These are phyloP conservation scores for Cyanocitta stelleri DNA, from an alignment of 2,113 vertebrate genomes.

Conservation along the genomic window DNA sequence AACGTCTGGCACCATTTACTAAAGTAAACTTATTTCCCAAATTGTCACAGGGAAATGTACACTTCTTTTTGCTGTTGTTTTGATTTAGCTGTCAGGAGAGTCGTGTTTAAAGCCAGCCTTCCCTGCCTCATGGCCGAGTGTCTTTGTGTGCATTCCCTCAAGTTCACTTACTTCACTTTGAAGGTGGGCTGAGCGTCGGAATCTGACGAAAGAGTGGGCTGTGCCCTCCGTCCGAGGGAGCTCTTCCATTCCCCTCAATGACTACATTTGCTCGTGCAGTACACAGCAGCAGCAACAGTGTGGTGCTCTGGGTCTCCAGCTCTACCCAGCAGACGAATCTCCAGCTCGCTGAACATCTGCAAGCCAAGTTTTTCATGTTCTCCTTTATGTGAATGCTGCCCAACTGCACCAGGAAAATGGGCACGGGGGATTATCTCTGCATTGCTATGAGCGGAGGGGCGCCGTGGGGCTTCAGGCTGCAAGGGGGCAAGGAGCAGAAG, in stretches of 20 bases:
- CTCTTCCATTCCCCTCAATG: background rate
- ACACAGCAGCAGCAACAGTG: constrained; percentile 42
- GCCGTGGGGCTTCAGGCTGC: constrained; percentile 92
- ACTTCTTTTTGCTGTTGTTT: background rate
- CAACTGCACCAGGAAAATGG: constrained; percentile 76
- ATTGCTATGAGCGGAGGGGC: constrained; percentile 87
- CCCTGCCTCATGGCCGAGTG: background rate
- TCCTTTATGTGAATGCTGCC: constrained; percentile 46
- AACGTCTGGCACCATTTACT: background rate
- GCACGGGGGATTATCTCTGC: constrained; percentile 89
- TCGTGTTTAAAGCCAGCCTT: background rate
- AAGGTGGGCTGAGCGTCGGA: constrained; percentile 68
- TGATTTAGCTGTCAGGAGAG: background rate
- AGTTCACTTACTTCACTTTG: background rate
- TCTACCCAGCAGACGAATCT: background rate
- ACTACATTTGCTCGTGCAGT: constrained; percentile 23
- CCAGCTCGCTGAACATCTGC: constrained; percentile 17
- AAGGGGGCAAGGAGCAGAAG: constrained; percentile 82
- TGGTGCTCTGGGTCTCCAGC: constrained; percentile 45
- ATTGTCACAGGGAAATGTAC: background rate
- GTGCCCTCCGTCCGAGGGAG: constrained; percentile 32
- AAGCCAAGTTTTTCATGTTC: background rate
- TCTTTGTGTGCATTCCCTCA: background rate
- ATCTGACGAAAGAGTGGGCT: constrained; percentile 74
- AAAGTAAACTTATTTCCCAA: background rate